Evolutionary conservation across 2,113 vertebrate species (phyloP), one percentile per base, ranked within the genome.

Genomic region (Otolemur garnettii): DNA sequence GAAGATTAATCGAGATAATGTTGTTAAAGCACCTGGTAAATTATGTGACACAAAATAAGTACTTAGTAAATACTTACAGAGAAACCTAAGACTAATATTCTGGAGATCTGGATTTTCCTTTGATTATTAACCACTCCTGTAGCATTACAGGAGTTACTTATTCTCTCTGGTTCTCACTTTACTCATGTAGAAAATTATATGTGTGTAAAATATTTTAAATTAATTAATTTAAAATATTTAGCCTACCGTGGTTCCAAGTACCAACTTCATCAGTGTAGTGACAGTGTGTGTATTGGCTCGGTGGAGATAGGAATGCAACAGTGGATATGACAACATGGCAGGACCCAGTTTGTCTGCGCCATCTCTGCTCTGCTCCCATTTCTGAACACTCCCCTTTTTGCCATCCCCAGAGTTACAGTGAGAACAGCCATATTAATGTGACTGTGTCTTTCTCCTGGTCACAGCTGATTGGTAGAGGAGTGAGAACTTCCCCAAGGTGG

Each of bases 21-120:
- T 74, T 77, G 69, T 59, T 80, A 91, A 74, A 57, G 55, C 14
- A 91, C 11, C 79, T 92, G 26, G 28, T 11, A 92, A 59, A 85
- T 71, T 81, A 68, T 5, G 2, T 94, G 71, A 38, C 50, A 50
- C 75, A 88, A 94, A 90, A 94, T 74, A 93, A 95, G 85, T 55
- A 72, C 38, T 9, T 78, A 75, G 50, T 62, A 89, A 84, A 84
- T 10, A 3, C 78, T 87, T 82, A 72, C 72, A 79, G 82, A 74
- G 82, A 94, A 95, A 13, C 22, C 21, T 38, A 45, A 90, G 13
- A 69, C 17, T 81, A 85, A 86, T 78, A 66, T 81, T 88, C 50
- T 13, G 22, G 55, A 77, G 24, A 77, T 68, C 21, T 68, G n/a
- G 38, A 33, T n/a, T 55, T 5, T 64, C 17, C 17, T 78, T 71